Evolutionary conservation across 1,140 invertebrate species (phyloP), one percentile per base, ranked within the genome.

Genomic region (Caerostris extrusa): DNA sequence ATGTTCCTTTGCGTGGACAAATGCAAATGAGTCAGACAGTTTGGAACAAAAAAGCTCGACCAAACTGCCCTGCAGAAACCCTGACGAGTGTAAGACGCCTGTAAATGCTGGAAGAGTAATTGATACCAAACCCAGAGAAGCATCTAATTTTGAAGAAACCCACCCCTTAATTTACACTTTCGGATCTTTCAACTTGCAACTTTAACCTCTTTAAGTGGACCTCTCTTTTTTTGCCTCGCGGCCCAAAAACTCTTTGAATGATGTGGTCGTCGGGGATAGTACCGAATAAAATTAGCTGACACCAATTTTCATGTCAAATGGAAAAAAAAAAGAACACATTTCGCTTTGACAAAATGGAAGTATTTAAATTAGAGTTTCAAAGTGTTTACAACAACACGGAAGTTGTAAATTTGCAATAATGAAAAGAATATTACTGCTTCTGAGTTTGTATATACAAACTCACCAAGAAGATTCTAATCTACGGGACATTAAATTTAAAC

Each of bases 201-300:
- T 85, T 85, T 85, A 85, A 85, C 83, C 83, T 85, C 55, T 58
- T 60, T 85, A 85, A 85, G 83, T 85, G 83, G 83, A n/a, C 83
- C 17, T 85, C 34, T 85, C 57, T 8, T 58, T 60, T n/a, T 34
- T 85, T 17, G 83, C 83, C 83, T 85, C 7, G n/a, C 17, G 83
- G 83, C 56, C 57, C 7, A 12, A 19, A n/a, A 58, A 19, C 83
- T 58, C 10, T 19, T 60, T n/a, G 57, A 85, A 57, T 58, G 55
- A 57, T 60, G n/a, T n/a, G 56, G 83, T 85, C 34, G 83, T n/a
- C 12, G 55, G 34, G 83, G n/a, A 85, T 85, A n/a, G 57, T 57
- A 85, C 19, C 17, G 83, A 85, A 85, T 58, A 19, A 85, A 85
- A 85, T 85, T 77, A 57, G 57, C 57, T 34, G 57, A 57, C 83